phyloP scores from a whole-genome alignment of 2,888 invertebrate species.

The Caenorhabditis parvicauda region DNA sequence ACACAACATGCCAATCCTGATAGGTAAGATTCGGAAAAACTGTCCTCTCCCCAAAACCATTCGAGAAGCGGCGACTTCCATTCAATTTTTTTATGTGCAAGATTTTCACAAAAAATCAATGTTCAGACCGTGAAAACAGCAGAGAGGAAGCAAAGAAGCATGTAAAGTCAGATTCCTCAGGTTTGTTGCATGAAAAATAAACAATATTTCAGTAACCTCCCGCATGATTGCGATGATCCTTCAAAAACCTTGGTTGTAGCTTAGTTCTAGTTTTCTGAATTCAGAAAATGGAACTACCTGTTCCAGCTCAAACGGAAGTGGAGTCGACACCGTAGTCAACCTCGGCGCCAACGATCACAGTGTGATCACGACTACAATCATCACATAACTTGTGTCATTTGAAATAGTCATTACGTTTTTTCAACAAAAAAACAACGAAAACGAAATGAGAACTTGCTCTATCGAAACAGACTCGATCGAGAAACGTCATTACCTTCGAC shows the following conservation, averaged over 20 bases:
- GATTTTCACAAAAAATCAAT: neutral
- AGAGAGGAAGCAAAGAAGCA: conserved; percentile 16
- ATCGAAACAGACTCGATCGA: too few species aligned
- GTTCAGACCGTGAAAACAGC: conserved; percentile 17
- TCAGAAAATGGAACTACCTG: conserved; percentile 23
- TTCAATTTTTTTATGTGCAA: too few species aligned
- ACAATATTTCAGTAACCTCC: too few species aligned
- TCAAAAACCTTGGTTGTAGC: too few species aligned
- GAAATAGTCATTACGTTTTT: too few species aligned
- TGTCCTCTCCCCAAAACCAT: neutral
- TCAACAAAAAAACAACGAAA: too few species aligned
- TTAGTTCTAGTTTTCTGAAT: neutral
- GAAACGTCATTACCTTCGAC: too few species aligned
- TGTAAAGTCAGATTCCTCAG: conserved; percentile 20
- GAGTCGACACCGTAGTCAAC: conserved; percentile 25
- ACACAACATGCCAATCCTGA: conserved; percentile 34
- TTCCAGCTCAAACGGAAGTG: conserved; percentile 20
- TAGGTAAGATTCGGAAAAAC: conserved; percentile 8
- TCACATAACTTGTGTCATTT: conserved; percentile 12
- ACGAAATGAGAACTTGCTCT: too few species aligned
- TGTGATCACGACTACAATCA: conserved; percentile 23
- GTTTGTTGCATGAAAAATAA: too few species aligned
- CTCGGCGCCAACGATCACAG: conserved; percentile 12
- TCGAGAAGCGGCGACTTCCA: neutral
- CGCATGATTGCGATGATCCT: too few species aligned